phyloP scores from a whole-genome alignment of 1,140 invertebrate species.

The Eupeodes corollae region DNA sequence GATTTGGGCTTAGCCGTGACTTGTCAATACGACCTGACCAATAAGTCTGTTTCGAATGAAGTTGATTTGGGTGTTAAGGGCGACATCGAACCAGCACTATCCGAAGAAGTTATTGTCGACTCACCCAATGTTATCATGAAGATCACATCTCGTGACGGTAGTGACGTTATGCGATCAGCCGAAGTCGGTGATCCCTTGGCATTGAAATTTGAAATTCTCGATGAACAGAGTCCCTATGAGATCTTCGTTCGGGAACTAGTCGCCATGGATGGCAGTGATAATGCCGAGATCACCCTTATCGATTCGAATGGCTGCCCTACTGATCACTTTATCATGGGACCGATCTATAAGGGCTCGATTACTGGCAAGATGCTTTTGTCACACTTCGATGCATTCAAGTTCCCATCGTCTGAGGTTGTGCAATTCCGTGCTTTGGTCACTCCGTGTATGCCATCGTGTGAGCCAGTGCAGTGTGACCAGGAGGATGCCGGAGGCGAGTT shows the following conservation, averaged over 20 bases:
- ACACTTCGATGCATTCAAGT: slow-evolving; percentile 92
- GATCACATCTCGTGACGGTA: slow-evolving; percentile 68
- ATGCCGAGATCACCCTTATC: slow-evolving; percentile 82
- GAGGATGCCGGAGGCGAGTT: slow-evolving; percentile 65
- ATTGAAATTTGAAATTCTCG: slow-evolving; percentile 82
- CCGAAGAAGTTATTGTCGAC: slow-evolving; percentile 77
- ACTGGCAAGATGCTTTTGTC: slow-evolving; percentile 75
- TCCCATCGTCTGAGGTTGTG: slow-evolving; percentile 86
- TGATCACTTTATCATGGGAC: slow-evolving; percentile 84
- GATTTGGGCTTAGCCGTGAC: slow-evolving; percentile 84
- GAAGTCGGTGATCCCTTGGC: slow-evolving; percentile 81
- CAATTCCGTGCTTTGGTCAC: slow-evolving; percentile 89
- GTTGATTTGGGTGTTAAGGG: slow-evolving; percentile 80
- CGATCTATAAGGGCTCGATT: slow-evolving; percentile 64
- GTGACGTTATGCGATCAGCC: slow-evolving; percentile 59
- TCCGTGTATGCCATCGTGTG: slow-evolving; percentile 83
- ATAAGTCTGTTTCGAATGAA: slow-evolving; percentile 86
- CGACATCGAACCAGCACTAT: slow-evolving; percentile 66
- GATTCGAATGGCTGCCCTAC: slow-evolving; percentile 87
- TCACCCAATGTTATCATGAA: slow-evolving; percentile 88
- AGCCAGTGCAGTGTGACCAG: slow-evolving; percentile 77
- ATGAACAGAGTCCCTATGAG: slow-evolving; percentile 84
- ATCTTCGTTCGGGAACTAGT: slow-evolving; percentile 89
- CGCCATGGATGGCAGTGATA: slow-evolving; percentile 87
- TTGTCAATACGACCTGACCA: slow-evolving; percentile 86